Evolutionary conservation across 1,140 invertebrate genomes (phyloP).

Genomic region (Delia radicum): DNA sequence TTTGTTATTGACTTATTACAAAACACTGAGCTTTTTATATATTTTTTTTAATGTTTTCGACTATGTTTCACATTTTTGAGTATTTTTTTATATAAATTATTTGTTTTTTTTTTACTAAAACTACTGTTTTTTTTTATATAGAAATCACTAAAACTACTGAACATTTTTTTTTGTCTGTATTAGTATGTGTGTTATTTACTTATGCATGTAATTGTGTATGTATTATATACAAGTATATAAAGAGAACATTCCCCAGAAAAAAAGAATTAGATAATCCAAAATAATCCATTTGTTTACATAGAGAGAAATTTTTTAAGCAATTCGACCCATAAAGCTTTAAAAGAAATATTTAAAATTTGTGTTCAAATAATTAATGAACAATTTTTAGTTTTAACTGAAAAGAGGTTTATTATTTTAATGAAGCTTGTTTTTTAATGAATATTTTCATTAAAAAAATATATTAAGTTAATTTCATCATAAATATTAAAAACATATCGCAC

Average conservation of each 20-base stretch:
- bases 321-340: no score
- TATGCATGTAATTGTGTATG: neutral
- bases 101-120: neutral
- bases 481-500: no score
- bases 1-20: neutral
- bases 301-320: no score
- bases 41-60: neutral
- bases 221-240: conserved; percentile 1
- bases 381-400: neutral
- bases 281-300: no score
- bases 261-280: no score
- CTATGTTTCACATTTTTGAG: neutral
- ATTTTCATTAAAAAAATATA: neutral
- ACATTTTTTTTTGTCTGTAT: neutral
- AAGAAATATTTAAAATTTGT: no score
- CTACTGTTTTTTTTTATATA: neutral
- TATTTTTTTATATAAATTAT: no score
- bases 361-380: no score
- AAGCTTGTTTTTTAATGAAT: no score
- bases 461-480: neutral
- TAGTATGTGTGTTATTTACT: neutral
- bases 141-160: neutral
- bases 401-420: neutral
- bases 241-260: no score
- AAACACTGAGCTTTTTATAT: neutral